Conservation (phyloP, 1,140 invertebrate genomes). For the Anoplophora glabripennis region DNA sequence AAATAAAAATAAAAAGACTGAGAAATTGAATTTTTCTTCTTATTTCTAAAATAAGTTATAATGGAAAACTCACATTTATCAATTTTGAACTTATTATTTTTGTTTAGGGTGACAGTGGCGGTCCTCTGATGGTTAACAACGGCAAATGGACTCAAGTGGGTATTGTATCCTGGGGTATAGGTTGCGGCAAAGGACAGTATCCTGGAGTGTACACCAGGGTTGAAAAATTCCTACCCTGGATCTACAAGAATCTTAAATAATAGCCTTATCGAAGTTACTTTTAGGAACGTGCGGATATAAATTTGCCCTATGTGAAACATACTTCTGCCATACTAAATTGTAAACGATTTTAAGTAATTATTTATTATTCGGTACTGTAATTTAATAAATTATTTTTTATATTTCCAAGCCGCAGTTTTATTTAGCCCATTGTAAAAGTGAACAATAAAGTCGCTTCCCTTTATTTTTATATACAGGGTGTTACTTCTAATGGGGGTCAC, state of each 20-base stretch:
- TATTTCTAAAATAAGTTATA: too few relatives aligned
- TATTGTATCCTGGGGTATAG: conserved; percentile 90
- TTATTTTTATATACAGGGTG: too few relatives aligned
- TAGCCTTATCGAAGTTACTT: neutral
- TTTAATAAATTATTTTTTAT: conserved; percentile 5
- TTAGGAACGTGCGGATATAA: too few relatives aligned
- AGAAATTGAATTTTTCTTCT: too few relatives aligned
- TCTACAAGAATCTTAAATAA: conserved; percentile 66
- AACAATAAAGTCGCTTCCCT: too few relatives aligned
- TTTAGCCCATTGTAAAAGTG: too few relatives aligned
- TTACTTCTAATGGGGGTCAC: too few relatives aligned
- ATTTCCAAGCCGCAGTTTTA: neutral
- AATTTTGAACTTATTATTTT: too few relatives aligned
- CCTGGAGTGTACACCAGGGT: conserved; percentile 84
- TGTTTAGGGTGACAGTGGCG: conserved; percentile 84
- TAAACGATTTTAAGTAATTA: neutral
- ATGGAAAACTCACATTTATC: too few relatives aligned
- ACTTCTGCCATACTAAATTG: too few relatives aligned
- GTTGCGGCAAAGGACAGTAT: conserved; percentile 86
- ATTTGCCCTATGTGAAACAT: neutral
- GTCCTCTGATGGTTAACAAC: conserved; percentile 80
- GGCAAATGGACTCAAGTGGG: conserved; percentile 82
- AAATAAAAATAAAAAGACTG: too few relatives aligned
- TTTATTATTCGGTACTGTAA: neutral
- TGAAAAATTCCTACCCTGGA: conserved; percentile 75